Percentiles rank a stretch among this genome's conserved stretches.
These are phyloP conservation scores for Odontamblyopus lacepedii DNA, from an alignment of 2,797 vertebrate species.

Conservation along the genomic window DNA sequence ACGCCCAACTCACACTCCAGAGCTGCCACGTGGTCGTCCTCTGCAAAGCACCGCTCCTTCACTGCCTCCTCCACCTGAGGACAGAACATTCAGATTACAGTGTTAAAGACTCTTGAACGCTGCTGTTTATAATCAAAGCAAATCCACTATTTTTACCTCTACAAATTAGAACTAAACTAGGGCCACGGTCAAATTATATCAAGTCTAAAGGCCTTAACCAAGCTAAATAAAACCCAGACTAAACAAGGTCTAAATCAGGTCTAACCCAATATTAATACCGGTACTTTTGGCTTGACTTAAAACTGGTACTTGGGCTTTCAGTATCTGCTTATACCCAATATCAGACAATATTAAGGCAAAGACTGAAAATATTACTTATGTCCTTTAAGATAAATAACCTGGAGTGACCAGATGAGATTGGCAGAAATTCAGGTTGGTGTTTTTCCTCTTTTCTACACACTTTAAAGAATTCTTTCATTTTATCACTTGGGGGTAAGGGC, in stretches of 20 bases:
- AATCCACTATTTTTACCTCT: not conserved
- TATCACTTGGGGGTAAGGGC: too few species aligned
- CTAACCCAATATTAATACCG: not conserved
- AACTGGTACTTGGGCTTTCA: too few species aligned
- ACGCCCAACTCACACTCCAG: conserved; percentile 88
- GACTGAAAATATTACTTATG: too few species aligned
- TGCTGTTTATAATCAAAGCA: not conserved
- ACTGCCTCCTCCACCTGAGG: not conserved
- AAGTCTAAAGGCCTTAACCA: not conserved
- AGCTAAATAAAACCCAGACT: not conserved
- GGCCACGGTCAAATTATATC: not conserved
- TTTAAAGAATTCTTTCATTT: too few species aligned
- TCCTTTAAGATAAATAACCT: too few species aligned
- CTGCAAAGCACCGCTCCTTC: not conserved
- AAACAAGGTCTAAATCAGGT: not conserved
- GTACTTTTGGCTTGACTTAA: too few species aligned
- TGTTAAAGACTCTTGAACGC: too few species aligned
- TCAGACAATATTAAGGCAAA: too few species aligned
- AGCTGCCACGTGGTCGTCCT: conserved; percentile 42
- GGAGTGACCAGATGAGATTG: too few species aligned
- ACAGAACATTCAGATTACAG: not conserved
- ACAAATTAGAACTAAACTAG: not conserved
- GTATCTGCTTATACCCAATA: too few species aligned
- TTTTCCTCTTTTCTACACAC: too few species aligned
- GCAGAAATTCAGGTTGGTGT: too few species aligned